Evolutionary conservation across 2,797 vertebrate genomes (phyloP).

Genomic region (Chloroceryle amazona): DNA sequence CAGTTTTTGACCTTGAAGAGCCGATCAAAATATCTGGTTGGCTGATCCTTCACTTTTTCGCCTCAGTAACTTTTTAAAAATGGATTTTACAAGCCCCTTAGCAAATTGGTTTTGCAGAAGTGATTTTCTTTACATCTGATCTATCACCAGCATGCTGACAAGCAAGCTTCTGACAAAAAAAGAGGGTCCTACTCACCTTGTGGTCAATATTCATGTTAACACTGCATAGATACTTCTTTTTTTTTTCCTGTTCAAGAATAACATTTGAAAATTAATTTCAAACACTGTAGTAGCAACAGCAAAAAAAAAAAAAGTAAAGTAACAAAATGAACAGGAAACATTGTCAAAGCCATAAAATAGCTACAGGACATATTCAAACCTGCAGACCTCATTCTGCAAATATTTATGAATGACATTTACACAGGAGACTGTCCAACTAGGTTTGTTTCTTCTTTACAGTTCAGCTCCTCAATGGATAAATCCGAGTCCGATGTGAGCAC

Average conservation of each 20-base stretch:
- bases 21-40: constrained; percentile 75
- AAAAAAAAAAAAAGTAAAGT: background rate
- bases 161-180: constrained; percentile 41
- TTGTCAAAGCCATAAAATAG: background rate
- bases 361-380: background rate
- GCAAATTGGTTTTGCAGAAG: constrained; percentile 75
- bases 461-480: background rate
- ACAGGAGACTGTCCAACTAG: background rate
- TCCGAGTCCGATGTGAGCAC: background rate
- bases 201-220: constrained; percentile 61
- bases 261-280: constrained; percentile 11
- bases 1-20: constrained; percentile 77
- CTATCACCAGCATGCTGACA: constrained; percentile 60
- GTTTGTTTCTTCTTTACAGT: background rate
- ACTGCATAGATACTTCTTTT: background rate
- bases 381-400: background rate
- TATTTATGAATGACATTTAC: background rate
- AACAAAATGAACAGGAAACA: background rate
- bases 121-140: constrained; percentile 76
- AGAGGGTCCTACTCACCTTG: constrained; percentile 33
- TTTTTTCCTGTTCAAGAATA: background rate
- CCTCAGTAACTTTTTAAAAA: constrained; percentile 77
- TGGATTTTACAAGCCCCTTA: constrained; percentile 79
- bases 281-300: background rate
- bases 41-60: constrained; percentile 70